Percentiles rank a stretch among this genome's conserved stretches.
phyloP scores from a whole-genome alignment of 2,797 vertebrate genomes.

The Morus bassanus region DNA sequence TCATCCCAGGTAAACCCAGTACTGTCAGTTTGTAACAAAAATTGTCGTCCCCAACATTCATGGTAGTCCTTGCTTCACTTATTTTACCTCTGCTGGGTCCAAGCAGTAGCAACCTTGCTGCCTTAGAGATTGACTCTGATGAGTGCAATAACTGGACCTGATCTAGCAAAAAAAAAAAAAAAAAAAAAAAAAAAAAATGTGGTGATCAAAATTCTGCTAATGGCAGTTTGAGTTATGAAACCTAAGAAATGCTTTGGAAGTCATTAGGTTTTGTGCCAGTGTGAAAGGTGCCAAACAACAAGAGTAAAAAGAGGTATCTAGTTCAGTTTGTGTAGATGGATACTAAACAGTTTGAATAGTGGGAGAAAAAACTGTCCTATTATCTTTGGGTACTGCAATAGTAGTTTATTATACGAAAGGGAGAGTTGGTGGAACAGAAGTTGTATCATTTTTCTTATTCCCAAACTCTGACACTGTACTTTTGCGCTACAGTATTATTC shows the following conservation, averaged over 20 bases:
- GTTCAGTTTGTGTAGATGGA: background rate
- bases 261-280: background rate
- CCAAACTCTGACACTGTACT: slow-evolving; percentile 33
- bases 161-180: background rate
- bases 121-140: background rate
- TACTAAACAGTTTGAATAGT: slow-evolving; percentile 34
- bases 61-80: background rate
- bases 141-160: background rate
- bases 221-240: background rate
- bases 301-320: slow-evolving; percentile 1
- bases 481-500: slow-evolving; percentile 19
- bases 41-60: background rate
- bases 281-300: background rate
- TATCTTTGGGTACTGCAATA: slow-evolving; percentile 1
- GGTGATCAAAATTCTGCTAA: background rate
- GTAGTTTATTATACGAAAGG: slow-evolving; percentile 58
- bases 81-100: background rate
- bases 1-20: background rate
- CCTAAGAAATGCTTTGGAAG: background rate
- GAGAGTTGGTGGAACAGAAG: background rate
- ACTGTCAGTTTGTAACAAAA: background rate
- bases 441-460: slow-evolving; percentile 51
- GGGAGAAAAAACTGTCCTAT: slow-evolving; percentile 18
- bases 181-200: background rate
- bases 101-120: background rate